Evolutionary conservation across 2,113 vertebrate species (phyloP).

Genomic region (Semnopithecus entellus): DNA sequence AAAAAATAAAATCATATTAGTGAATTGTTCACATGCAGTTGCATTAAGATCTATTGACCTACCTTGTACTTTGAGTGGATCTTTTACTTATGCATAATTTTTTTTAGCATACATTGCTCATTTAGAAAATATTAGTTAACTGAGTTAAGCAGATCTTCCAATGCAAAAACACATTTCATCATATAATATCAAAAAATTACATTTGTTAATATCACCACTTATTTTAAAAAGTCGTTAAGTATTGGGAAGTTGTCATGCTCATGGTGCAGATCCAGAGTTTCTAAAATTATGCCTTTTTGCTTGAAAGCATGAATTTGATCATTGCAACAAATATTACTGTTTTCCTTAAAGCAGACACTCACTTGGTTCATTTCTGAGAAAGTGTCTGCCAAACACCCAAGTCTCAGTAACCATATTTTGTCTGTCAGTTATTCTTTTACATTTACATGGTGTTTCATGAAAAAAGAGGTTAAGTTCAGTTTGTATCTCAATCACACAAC

Average conservation of each 20-base stretch:
- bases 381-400: background rate
- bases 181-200: background rate
- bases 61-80: background rate
- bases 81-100: background rate
- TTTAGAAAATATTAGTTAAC: conserved; percentile 8
- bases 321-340: background rate
- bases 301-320: conserved; percentile 12
- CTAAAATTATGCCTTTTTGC: background rate
- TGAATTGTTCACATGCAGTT: background rate
- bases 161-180: background rate
- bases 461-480: background rate
- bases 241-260: background rate
- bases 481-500: background rate
- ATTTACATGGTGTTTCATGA: background rate
- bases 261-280: background rate
- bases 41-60: background rate
- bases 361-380: conserved; percentile 30
- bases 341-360: conserved; percentile 6
- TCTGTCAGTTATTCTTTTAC: background rate
- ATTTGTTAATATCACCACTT: background rate
- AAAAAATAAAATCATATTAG: background rate
- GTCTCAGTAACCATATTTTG: background rate
- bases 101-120: background rate
- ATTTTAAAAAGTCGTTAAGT: background rate
- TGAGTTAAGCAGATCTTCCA: background rate